A percentile compares a stretch with the other conserved stretches of the same genome.
phyloP scores from a whole-genome alignment of 1,140 invertebrate species.

The Hestina assimilis region DNA sequence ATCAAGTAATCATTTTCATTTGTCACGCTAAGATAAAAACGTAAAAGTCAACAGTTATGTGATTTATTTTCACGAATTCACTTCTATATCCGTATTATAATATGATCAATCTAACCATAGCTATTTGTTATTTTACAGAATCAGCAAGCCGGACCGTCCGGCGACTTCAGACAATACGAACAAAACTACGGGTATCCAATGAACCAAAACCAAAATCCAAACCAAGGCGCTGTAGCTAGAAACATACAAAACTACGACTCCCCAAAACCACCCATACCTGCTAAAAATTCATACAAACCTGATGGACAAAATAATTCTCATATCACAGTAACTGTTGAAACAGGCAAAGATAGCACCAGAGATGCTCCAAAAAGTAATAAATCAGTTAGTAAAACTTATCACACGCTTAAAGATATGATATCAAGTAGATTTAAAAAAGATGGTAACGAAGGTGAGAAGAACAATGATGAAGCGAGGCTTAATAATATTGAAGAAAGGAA shows the following conservation, averaged over 20 bases:
- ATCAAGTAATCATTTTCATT: no score
- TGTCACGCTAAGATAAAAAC: no score
- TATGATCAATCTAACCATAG: no score
- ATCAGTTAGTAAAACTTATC: conserved; percentile 86
- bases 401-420: conserved; percentile 91
- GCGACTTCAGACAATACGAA: conserved; percentile 68
- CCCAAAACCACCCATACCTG: conserved; percentile 67
- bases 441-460: conserved; percentile 72
- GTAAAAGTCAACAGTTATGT: no score
- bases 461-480: conserved; percentile 79
- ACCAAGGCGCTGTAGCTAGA: conserved; percentile 53
- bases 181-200: conserved; percentile 68
- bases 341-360: conserved; percentile 73
- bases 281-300: conserved; percentile 59
- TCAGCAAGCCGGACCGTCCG: conserved; percentile 66
- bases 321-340: conserved; percentile 77
- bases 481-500: conserved; percentile 83
- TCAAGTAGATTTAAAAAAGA: conserved; percentile 88
- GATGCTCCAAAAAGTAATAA: conserved; percentile 82
- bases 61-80: no score
- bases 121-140: conserved; percentile 46
- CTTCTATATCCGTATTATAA: no score
- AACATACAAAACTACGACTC: conserved; percentile 61
- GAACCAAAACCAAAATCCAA: conserved; percentile 58
- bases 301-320: conserved; percentile 70